Base-by-base conservation (phyloP, 2,113 vertebrate species). In the Oreotragus oreotragus region DNA sequence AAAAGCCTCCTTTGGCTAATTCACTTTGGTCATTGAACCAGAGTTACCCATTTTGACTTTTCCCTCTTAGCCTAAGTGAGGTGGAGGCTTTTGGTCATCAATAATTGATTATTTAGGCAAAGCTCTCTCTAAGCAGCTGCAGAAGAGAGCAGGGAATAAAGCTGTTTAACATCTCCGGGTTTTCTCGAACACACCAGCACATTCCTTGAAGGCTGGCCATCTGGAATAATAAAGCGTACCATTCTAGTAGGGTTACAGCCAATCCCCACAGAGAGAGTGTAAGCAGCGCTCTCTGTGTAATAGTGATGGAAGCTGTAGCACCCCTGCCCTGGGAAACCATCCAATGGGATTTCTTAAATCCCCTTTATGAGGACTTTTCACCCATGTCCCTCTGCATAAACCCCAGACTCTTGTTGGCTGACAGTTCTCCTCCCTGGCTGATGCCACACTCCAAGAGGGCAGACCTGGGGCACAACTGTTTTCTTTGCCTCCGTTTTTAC, bases 361-460 rank as follows among this genome's bases (percentile, higher is more conserved):
- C 79, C 90, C 96, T 98, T 91, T 98, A 98, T 49, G 84, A 93
- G 76, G 91, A 23, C 90, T 87, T 80, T 98, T 98, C n/a, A 47
- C 95, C 96, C 95, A 94, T 83, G 25, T 96, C 85, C 77, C 45
- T 49, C 81, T 81, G 96, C 28, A 15, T 85, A 98, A 64, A 57
- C 25, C 45, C 49, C 43, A 51, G 47, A 62, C 36, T 60, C 30
- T 16, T 8, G 49, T 36, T 11, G 33, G 58, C 84, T 0, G 70
- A 94, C 91, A 91, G 92, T 47, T 96, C 93, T 97, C 91, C 90
- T 94, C 90, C 86, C 86, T 77, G 94, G 96, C 77, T 94, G 97
- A 97, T 98, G 98, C 95, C 97, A 96, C 85, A 70, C 92, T 57
- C 49, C 55, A 96, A 94, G 95, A 98, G 97, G 97, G 97, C 97